Percentiles rank a stretch among this genome's conserved stretches.
Conservation (phyloP, 2,113 vertebrate species). For the Poeciliopsis prolifica region DNA sequence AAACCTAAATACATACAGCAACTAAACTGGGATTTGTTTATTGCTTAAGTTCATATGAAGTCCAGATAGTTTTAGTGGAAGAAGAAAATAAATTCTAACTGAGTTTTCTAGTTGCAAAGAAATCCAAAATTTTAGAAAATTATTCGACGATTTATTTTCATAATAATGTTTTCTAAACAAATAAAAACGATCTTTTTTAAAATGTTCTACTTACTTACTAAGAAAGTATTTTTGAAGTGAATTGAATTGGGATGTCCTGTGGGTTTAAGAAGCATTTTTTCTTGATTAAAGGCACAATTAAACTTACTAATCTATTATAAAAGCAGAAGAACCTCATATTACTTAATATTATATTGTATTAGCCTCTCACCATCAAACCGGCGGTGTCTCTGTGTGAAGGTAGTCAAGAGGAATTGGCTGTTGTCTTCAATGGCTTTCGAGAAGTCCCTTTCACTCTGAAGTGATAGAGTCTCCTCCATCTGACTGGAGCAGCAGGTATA, state of each 20-base stretch:
- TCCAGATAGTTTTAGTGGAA: conserved; percentile 6
- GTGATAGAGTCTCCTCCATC: conserved; percentile 85
- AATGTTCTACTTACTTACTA: too few species aligned
- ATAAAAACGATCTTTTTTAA: too few species aligned
- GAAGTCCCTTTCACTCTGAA: conserved; percentile 84
- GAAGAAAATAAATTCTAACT: not conserved
- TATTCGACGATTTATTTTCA: too few species aligned
- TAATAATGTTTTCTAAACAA: too few species aligned
- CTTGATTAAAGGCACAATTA: too few species aligned
- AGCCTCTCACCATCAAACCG: conserved; percentile 86
- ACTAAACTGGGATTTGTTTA: not conserved
- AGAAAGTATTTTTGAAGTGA: too few species aligned
- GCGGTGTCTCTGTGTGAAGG: conserved; percentile 83
- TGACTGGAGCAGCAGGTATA: conserved; percentile 91
- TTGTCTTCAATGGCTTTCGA: conserved; percentile 81
- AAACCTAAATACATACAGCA: conserved; percentile 23
- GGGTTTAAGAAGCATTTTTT: too few species aligned
- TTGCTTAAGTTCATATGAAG: conserved; percentile 9
- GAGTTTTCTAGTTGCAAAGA: conserved; percentile 20
- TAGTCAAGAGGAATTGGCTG: conserved; percentile 85
- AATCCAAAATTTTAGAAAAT: too few species aligned
- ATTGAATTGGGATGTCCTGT: too few species aligned
- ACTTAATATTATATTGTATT: not conserved
- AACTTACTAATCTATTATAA: not conserved
- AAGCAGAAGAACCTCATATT: not conserved